phyloP scores from a whole-genome alignment of 2,797 vertebrate genomes.

The Erethizon dorsatum region DNA sequence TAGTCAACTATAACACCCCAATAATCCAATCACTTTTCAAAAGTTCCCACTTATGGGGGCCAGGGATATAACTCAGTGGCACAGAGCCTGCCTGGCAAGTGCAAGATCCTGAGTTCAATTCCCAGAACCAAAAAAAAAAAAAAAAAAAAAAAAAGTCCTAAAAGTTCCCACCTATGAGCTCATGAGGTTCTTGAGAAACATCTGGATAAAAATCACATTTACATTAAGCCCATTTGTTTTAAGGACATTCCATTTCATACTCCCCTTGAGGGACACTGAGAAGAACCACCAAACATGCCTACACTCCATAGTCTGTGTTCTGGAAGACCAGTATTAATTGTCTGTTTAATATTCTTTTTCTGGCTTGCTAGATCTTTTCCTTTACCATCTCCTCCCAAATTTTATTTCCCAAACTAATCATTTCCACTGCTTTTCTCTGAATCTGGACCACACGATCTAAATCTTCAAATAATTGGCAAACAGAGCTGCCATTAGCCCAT shows the following conservation, averaged over 20 bases:
- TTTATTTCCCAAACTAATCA: constrained; percentile 20
- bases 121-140: no score
- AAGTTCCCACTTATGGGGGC: not conserved
- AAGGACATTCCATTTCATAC: not conserved
- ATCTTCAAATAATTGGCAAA: not conserved
- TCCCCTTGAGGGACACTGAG: not conserved
- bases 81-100: no score
- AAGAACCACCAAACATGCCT: not conserved
- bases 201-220: not conserved
- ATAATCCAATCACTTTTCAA: not conserved
- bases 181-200: not conserved
- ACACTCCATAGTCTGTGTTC: not conserved
- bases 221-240: not conserved
- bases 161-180: not conserved
- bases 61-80: no score
- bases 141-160: not conserved
- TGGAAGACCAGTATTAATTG: not conserved
- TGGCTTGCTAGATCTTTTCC: not conserved
- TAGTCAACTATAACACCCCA: not conserved
- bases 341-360: not conserved
- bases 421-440: constrained; percentile 1
- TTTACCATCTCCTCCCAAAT: not conserved
- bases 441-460: not conserved
- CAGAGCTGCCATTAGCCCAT: not conserved
- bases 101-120: no score